Percentiles rank a stretch among this genome's conserved stretches.
Conservation (phyloP, 2,797 vertebrate genomes). For the Cyclopterus lumpus region DNA sequence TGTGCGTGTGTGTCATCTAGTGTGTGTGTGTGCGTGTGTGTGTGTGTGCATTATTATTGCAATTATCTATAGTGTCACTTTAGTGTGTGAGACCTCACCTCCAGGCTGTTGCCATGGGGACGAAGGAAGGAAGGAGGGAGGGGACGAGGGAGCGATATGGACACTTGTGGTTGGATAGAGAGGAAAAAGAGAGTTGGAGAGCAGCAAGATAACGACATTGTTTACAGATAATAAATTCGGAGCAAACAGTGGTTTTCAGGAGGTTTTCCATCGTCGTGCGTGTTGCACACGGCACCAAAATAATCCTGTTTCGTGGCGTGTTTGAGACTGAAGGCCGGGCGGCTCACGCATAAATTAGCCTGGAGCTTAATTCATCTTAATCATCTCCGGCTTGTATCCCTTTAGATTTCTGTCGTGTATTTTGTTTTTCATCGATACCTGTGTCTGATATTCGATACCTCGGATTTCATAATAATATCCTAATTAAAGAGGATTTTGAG, state of each 20-base stretch:
- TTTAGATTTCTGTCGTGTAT: too few species aligned
- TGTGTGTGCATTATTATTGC: background rate
- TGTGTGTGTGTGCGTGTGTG: background rate
- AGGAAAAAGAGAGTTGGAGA: background rate
- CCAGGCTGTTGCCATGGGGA: slow-evolving; percentile 59
- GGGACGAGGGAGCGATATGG: background rate
- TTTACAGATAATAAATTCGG: background rate
- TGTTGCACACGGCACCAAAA: too few species aligned
- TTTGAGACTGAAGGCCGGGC: too few species aligned
- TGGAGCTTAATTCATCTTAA: too few species aligned
- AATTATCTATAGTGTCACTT: background rate
- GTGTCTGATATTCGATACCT: too few species aligned
- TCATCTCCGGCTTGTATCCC: too few species aligned
- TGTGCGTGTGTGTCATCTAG: slow-evolving; percentile 20
- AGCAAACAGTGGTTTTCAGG: too few species aligned
- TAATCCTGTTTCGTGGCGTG: too few species aligned
- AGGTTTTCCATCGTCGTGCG: too few species aligned
- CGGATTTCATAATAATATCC: too few species aligned
- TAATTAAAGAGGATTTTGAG: background rate
- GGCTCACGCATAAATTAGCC: too few species aligned
- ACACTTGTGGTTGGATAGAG: background rate
- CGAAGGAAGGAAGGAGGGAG: background rate
- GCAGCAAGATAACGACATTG: background rate
- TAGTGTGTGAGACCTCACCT: slow-evolving; percentile 32
- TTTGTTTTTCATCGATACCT: too few species aligned